phyloP scores from a whole-genome alignment of 2,113 vertebrate genomes.

The Varanus komodoensis region DNA sequence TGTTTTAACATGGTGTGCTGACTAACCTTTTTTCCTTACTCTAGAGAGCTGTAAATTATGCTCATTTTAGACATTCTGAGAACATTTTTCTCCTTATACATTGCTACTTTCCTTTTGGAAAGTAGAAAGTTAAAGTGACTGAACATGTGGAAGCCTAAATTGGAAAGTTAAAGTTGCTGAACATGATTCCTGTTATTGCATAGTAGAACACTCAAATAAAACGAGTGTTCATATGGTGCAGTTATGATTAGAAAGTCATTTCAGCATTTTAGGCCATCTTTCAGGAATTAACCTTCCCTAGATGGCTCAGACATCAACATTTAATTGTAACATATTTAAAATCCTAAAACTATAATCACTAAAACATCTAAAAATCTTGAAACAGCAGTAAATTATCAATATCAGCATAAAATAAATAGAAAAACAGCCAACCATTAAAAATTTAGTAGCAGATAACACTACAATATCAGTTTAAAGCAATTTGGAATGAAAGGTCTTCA shows the following conservation, averaged over 20 bases:
- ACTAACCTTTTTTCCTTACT: slow-evolving; percentile 2
- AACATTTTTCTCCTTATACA: background rate
- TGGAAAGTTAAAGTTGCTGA: background rate
- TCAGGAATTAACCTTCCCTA: background rate
- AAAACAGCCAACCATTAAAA: background rate
- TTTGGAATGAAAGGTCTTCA: background rate
- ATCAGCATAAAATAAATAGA: background rate
- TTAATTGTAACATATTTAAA: background rate
- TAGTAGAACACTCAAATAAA: background rate
- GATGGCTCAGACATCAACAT: background rate
- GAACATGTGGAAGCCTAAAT: no score
- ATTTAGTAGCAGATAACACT: background rate
- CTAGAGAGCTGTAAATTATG: slow-evolving; percentile 9
- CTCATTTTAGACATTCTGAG: slow-evolving; percentile 1
- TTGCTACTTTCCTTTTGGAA: slow-evolving; percentile 21
- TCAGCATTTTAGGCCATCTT: background rate
- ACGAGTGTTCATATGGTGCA: background rate
- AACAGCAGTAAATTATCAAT: background rate
- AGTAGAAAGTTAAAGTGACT: no score
- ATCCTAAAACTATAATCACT: background rate
- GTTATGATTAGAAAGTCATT: background rate
- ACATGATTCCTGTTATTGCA: background rate
- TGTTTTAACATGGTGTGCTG: slow-evolving; percentile 25
- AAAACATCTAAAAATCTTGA: background rate
- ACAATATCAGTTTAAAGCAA: background rate